Evolutionary conservation across 2,797 vertebrate species (phyloP).

Genomic region (Artibeus jamaicensis): DNA sequence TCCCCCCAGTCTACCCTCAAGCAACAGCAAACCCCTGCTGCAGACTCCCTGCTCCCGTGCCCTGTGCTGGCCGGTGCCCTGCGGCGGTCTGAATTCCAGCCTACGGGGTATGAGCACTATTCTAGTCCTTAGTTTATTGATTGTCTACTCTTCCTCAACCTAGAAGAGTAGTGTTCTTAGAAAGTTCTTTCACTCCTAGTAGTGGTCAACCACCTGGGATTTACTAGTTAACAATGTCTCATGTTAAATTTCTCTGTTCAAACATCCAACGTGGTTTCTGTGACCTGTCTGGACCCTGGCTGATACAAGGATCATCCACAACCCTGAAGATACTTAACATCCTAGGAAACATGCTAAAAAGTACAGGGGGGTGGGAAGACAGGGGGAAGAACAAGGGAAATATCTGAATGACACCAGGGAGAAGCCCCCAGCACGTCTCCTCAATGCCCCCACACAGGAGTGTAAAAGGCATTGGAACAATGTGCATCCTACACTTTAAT

Average conservation of each 20-base stretch:
- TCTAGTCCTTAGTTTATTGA: background rate
- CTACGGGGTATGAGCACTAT: rapidly evolving
- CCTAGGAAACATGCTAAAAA: background rate
- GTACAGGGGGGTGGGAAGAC: background rate
- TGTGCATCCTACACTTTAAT: background rate
- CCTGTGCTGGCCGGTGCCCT: background rate
- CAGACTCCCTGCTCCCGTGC: background rate
- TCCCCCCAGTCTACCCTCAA: background rate
- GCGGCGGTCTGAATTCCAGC: background rate
- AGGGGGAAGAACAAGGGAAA: background rate
- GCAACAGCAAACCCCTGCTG: background rate
- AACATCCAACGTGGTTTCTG: background rate
- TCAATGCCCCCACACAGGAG: background rate
- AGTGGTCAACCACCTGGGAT: background rate
- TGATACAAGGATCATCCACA: background rate
- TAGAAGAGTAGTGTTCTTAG: background rate
- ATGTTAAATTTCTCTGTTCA: background rate
- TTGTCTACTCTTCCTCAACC: background rate
- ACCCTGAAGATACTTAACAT: background rate
- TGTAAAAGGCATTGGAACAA: background rate
- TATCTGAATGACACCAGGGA: background rate
- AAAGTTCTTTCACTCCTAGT: background rate
- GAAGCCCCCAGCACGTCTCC: background rate
- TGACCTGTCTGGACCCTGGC: background rate
- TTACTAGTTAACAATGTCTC: background rate